These are phyloP conservation scores for Coelopa frigida DNA, from an alignment of 1,140 invertebrate species.

Conservation along the genomic window DNA sequence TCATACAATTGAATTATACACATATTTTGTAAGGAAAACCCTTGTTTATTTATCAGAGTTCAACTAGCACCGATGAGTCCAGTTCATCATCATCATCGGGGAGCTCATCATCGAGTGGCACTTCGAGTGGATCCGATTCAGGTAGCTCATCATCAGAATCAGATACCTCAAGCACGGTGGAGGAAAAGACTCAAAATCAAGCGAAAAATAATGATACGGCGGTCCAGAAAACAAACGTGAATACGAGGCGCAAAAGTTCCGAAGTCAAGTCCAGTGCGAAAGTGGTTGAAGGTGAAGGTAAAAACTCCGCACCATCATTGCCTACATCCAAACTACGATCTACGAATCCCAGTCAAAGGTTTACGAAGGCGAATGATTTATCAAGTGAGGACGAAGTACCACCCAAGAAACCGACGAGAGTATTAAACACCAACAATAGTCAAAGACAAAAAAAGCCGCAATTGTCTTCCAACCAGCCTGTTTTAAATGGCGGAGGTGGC, in stretches of 20 bases:
- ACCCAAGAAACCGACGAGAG: conserved; percentile 43
- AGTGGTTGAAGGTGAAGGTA: conserved; percentile 1
- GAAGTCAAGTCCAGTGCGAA: conserved; percentile 32
- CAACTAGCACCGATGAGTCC: too few species aligned
- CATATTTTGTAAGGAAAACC: too few species aligned
- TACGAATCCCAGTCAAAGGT: not conserved
- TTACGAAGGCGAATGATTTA: conserved; percentile 13
- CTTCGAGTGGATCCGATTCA: conserved; percentile 49
- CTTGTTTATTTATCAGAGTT: too few species aligned
- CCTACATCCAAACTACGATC: conserved; percentile 5
- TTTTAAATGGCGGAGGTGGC: too few species aligned
- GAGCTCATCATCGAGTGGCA: conserved; percentile 53
- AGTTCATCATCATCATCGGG: conserved; percentile 55
- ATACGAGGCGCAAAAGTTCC: conserved; percentile 44
- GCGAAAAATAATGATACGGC: conserved; percentile 7
- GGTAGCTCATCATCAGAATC: conserved; percentile 57
- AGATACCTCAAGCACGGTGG: conserved; percentile 57
- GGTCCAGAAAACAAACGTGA: conserved; percentile 19
- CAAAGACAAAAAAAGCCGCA: not conserved
- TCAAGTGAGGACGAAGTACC: conserved; percentile 38
- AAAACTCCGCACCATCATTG: too few species aligned
- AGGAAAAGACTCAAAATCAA: conserved; percentile 28
- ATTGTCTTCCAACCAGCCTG: too few species aligned
- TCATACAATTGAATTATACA: too few species aligned
- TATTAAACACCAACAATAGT: not conserved